Conservation (phyloP, 2,113 vertebrate genomes). For the Notarius lentiginosus region DNA sequence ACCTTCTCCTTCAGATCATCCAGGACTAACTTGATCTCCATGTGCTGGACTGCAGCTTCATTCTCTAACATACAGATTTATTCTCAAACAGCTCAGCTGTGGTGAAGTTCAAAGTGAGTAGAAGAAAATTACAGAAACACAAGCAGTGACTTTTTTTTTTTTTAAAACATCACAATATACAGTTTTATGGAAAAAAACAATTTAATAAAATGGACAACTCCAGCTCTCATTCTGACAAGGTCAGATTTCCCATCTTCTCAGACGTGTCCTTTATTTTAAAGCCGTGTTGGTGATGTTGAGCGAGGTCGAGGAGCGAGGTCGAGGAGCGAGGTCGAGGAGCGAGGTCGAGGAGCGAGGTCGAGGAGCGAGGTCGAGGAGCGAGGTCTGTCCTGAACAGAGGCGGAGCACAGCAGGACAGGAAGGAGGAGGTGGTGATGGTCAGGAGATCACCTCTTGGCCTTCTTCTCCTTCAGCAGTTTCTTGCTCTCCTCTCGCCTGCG, state of each 20-base stretch:
- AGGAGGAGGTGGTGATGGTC: background rate
- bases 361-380: background rate
- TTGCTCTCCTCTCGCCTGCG: slow-evolving; percentile 95
- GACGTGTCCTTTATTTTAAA: background rate
- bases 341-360: too few relatives aligned
- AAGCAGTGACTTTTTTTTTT: background rate
- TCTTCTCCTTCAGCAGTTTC: slow-evolving; percentile 95
- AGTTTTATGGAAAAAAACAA: background rate
- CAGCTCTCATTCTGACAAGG: background rate
- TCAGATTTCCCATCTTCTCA: background rate
- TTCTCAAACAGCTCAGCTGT: too few relatives aligned
- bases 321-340: too few relatives aligned
- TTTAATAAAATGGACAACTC: slow-evolving; percentile 3
- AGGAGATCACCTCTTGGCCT: slow-evolving; percentile 77
- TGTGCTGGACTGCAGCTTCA: too few relatives aligned
- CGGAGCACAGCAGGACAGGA: background rate
- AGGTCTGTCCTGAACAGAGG: background rate
- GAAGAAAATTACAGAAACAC: background rate
- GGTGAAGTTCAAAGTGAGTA: too few relatives aligned
- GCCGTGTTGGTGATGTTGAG: background rate
- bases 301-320: background rate
- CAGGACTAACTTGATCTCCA: background rate
- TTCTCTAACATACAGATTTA: background rate
- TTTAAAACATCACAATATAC: background rate
- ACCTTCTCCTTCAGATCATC: background rate